Evolutionary conservation across 2,888 invertebrate genomes (phyloP).

Genomic region (Hylaea fasciaria): DNA sequence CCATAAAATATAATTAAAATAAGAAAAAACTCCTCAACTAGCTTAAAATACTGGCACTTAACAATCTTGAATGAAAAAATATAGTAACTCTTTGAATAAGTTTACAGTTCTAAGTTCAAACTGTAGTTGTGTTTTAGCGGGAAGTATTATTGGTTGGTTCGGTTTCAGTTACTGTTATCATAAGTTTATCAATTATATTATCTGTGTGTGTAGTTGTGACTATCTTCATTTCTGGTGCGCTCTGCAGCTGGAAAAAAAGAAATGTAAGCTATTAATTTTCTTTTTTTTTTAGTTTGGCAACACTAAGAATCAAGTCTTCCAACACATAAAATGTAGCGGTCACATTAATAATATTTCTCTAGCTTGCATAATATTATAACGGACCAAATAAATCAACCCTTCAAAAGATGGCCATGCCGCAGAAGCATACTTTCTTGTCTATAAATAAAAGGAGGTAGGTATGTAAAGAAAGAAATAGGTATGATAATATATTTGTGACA

Average conservation of each 20-base stretch:
- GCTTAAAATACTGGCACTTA: slow-evolving; percentile 32
- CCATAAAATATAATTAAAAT: slow-evolving; percentile 49
- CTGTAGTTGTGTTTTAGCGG: slow-evolving; percentile 29
- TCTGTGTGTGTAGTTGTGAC: slow-evolving; percentile 48
- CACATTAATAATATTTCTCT: too few relatives aligned
- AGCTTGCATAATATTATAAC: too few relatives aligned
- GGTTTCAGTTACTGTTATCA: slow-evolving; percentile 56
- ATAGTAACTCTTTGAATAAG: slow-evolving; percentile 1
- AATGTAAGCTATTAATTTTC: slow-evolving; percentile 9
- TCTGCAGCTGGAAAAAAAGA: slow-evolving; percentile 55
- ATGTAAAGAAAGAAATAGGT: too few relatives aligned
- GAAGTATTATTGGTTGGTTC: slow-evolving; percentile 22
- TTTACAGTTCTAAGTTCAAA: slow-evolving; percentile 33
- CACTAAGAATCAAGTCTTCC: too few relatives aligned
- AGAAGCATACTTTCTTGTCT: too few relatives aligned
- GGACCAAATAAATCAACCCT: too few relatives aligned
- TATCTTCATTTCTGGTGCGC: slow-evolving; percentile 73
- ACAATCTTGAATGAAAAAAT: slow-evolving; percentile 13
- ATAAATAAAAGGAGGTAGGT: too few relatives aligned
- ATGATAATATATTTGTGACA: too few relatives aligned
- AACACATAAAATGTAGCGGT: too few relatives aligned
- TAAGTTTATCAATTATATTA: slow-evolving; percentile 52
- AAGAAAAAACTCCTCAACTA: slow-evolving; percentile 29
- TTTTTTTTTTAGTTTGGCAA: too few relatives aligned
- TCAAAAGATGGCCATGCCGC: too few relatives aligned